Evolutionary conservation across 2,113 vertebrate genomes (phyloP).

Genomic region (Caloenas nicobarica): DNA sequence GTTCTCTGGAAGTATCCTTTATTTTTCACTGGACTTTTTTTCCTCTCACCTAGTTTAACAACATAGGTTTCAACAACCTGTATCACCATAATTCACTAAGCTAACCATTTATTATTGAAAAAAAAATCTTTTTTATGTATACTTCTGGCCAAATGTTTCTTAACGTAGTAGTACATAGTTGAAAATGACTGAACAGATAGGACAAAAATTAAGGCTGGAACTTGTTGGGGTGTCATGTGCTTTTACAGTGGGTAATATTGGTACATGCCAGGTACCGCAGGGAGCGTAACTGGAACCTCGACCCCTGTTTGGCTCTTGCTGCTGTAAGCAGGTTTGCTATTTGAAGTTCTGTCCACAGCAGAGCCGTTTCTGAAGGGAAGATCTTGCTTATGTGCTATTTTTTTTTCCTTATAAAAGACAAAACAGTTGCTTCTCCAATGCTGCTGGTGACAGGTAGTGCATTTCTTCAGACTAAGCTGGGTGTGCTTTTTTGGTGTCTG

Average conservation of each 20-base stretch:
- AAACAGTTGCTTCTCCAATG: not conserved
- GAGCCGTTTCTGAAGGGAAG: not conserved
- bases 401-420: not conserved
- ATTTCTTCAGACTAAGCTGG: not conserved
- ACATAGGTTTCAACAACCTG: not conserved
- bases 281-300: not conserved
- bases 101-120: not conserved
- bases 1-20: not conserved
- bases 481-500: not conserved
- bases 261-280: not conserved
- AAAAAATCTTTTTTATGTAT: not conserved
- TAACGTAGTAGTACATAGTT: not conserved
- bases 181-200: not conserved
- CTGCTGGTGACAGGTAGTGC: not conserved
- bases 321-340: not conserved
- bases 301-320: fast-evolving
- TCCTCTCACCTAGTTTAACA: not conserved
- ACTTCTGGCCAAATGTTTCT: not conserved
- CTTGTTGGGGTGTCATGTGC: not conserved
- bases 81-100: not conserved
- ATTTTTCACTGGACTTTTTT: not conserved
- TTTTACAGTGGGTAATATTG: not conserved
- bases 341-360: not conserved
- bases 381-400: not conserved
- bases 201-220: not conserved